Conservation (phyloP, 2,888 invertebrate species). For the Tethea ocularis region DNA sequence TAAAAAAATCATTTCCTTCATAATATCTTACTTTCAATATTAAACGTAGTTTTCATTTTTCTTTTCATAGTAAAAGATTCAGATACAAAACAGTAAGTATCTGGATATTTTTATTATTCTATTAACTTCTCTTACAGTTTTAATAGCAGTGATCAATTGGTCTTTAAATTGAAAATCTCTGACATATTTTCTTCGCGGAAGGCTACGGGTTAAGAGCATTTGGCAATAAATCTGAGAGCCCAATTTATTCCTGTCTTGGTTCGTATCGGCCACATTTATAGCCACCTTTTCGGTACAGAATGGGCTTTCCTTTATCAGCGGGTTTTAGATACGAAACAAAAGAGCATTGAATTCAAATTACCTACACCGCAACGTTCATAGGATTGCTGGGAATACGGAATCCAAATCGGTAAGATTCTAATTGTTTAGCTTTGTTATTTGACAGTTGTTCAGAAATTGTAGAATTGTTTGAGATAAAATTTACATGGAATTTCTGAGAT, state of each 20-base stretch:
- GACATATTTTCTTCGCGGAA: slow-evolving; percentile 51
- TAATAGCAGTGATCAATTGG: slow-evolving; percentile 14
- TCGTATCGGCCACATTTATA: slow-evolving; percentile 68
- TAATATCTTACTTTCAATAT: no score
- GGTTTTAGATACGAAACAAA: slow-evolving; percentile 61
- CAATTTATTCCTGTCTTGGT: slow-evolving; percentile 75
- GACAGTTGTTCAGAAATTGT: background rate
- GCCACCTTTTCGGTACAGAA: slow-evolving; percentile 63
- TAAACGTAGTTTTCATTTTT: background rate
- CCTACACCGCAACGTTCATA: slow-evolving; percentile 41
- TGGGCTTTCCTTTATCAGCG: slow-evolving; percentile 65
- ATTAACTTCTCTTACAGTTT: background rate
- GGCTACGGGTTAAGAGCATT: slow-evolving; percentile 77
- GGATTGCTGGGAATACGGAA: slow-evolving; percentile 39
- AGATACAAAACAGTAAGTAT: no score
- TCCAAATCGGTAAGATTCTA: slow-evolving; percentile 21
- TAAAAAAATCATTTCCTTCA: no score
- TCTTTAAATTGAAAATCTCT: slow-evolving; percentile 54
- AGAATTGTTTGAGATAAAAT: background rate
- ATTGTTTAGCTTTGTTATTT: slow-evolving; percentile 13
- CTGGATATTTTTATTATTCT: no score
- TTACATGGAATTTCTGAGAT: no score
- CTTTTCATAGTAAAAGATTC: no score
- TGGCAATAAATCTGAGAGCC: slow-evolving; percentile 75
- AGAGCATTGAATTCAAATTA: slow-evolving; percentile 70